A percentile compares a stretch with the other conserved stretches of the same genome.
These are phyloP conservation scores for Aporophyla lueneburgensis DNA, from an alignment of 2,888 invertebrate species.

Conservation along the genomic window DNA sequence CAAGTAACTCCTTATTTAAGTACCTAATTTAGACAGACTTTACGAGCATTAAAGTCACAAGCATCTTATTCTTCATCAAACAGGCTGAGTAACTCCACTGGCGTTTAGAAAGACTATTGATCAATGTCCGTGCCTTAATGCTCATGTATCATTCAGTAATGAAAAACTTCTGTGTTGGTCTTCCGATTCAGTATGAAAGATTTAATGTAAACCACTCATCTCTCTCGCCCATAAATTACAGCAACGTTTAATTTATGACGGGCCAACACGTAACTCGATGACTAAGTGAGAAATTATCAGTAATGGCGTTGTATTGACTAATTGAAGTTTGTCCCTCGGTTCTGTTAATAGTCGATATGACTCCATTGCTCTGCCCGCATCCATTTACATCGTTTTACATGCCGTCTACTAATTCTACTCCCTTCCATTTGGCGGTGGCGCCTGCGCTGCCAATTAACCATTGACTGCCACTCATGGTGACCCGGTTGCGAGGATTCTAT, in stretches of 20 bases:
- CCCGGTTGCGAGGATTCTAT: slow-evolving; percentile 74
- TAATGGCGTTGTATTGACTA: slow-evolving; percentile 66
- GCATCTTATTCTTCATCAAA: slow-evolving; percentile 15
- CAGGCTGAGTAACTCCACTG: slow-evolving; percentile 10
- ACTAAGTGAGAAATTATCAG: slow-evolving; percentile 73
- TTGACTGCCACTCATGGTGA: slow-evolving; percentile 79
- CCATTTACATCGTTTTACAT: slow-evolving; percentile 67
- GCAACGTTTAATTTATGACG: slow-evolving; percentile 67
- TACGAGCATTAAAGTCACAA: slow-evolving; percentile 30
- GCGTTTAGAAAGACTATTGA: slow-evolving; percentile 32
- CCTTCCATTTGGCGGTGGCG: slow-evolving; percentile 74
- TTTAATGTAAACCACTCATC: slow-evolving; percentile 59
- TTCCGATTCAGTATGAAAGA: slow-evolving; percentile 42
- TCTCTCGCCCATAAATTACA: slow-evolving; percentile 57
- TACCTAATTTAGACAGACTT: slow-evolving; percentile 11
- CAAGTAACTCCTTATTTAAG: neutral
- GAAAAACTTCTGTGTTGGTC: slow-evolving; percentile 40
- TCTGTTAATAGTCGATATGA: slow-evolving; percentile 53
- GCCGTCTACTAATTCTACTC: slow-evolving; percentile 70
- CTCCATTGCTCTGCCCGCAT: slow-evolving; percentile 62
- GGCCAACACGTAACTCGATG: slow-evolving; percentile 67
- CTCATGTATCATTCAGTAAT: slow-evolving; percentile 33
- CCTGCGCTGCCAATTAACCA: slow-evolving; percentile 77
- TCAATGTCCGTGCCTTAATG: slow-evolving; percentile 46
- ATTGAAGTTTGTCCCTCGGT: slow-evolving; percentile 65